phyloP scores from a whole-genome alignment of 2,797 vertebrate species.

The Lacerta viridis region DNA sequence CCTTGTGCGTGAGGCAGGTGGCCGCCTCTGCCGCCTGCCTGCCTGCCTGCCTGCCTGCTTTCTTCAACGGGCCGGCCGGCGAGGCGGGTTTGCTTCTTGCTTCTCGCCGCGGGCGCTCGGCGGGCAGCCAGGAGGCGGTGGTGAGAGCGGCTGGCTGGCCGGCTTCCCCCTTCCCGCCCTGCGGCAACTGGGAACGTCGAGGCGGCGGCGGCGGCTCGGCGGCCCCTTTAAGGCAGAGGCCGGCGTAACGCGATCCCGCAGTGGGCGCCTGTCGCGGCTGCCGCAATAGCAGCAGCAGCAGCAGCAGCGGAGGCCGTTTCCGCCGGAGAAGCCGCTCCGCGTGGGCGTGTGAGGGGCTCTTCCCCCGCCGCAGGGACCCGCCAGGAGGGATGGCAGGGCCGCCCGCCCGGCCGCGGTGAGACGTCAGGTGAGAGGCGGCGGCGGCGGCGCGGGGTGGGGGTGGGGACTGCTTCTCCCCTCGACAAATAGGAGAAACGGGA shows the following conservation, averaged over 20 bases:
- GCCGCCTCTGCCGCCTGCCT: neutral
- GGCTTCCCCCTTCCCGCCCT: neutral
- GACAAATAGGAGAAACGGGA: no score
- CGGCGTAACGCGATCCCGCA: constrained; percentile 73
- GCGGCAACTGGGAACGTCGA: neutral
- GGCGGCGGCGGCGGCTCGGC: constrained; percentile 15
- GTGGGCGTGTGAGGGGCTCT: constrained; percentile 13
- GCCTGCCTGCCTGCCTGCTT: no score
- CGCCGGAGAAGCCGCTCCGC: neutral
- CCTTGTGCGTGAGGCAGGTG: neutral
- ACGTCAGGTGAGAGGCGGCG: constrained; percentile 41
- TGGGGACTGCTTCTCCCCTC: neutral
- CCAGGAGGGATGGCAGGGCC: constrained; percentile 36
- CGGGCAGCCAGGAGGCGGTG: neutral
- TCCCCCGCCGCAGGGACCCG: neutral
- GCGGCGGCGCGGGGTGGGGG: no score
- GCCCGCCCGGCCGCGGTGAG: constrained; percentile 10
- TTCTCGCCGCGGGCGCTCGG: neutral
- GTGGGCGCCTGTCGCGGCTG: constrained; percentile 48
- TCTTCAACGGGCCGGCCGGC: no score
- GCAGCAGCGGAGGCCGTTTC: constrained; percentile 2
- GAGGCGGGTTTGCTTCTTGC: neutral
- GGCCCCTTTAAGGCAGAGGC: constrained; percentile 56
- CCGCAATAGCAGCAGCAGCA: constrained; percentile 31
- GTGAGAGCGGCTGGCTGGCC: neutral